phyloP scores from a whole-genome alignment of 2,113 vertebrate genomes.

The Leucopternis melanops region DNA sequence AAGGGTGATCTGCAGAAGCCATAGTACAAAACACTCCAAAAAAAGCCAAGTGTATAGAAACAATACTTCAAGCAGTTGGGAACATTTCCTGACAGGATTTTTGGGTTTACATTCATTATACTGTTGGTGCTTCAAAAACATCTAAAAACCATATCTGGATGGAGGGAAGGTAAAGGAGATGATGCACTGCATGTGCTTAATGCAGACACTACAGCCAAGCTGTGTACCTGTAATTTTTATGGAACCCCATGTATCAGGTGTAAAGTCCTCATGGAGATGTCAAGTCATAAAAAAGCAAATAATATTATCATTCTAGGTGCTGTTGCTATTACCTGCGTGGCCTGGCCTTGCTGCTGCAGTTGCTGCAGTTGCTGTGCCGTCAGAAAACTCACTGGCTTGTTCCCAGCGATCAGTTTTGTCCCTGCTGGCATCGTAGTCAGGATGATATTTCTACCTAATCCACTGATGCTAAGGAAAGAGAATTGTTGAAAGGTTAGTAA shows the following conservation, averaged over 20 bases:
- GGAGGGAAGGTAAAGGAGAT: background rate
- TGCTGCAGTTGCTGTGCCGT: constrained; percentile 97
- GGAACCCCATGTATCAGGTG: background rate
- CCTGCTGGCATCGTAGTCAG: constrained; percentile 96
- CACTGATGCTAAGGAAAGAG: constrained; percentile 78
- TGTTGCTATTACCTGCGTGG: constrained; percentile 83
- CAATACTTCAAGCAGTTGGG: background rate
- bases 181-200: background rate
- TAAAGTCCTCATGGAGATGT: background rate
- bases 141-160: background rate
- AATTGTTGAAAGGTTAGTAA: background rate
- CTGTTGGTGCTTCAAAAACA: background rate
- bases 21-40: background rate
- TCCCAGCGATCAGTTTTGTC: constrained; percentile 93
- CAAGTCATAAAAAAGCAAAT: background rate
- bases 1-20: background rate
- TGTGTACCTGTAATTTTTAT: background rate
- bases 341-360: constrained; percentile 96
- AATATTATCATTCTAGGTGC: background rate
- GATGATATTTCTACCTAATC: constrained; percentile 94
- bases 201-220: background rate
- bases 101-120: background rate
- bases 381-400: constrained; percentile 96
- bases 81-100: background rate
- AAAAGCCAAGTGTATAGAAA: background rate